phyloP scores from a whole-genome alignment of 2,113 vertebrate genomes.

The Hypanus sabinus region DNA sequence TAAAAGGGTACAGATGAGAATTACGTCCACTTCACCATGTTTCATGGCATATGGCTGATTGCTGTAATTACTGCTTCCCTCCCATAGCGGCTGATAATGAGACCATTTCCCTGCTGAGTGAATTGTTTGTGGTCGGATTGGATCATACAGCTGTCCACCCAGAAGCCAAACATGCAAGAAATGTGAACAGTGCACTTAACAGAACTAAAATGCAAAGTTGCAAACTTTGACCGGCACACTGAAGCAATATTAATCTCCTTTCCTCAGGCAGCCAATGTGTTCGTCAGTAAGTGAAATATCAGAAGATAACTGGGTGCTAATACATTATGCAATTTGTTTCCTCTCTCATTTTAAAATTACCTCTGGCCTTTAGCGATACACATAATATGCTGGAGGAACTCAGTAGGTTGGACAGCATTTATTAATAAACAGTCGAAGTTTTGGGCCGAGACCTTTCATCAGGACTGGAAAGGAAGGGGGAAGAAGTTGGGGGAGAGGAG shows the following conservation, averaged over 20 bases:
- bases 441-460: too few relatives aligned
- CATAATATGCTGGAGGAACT: too few relatives aligned
- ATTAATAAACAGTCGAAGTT: too few relatives aligned
- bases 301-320: neutral
- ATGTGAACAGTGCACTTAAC: neutral
- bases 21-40: neutral
- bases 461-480: too few relatives aligned
- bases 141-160: neutral
- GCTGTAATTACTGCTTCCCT: neutral
- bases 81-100: neutral
- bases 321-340: neutral
- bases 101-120: neutral
- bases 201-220: neutral
- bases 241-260: neutral
- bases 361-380: neutral
- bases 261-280: neutral
- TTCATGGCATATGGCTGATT: neutral
- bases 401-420: too few relatives aligned
- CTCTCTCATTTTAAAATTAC: neutral
- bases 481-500: too few relatives aligned
- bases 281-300: neutral
- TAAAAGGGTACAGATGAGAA: neutral
- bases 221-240: too few relatives aligned
- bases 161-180: neutral
- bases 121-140: neutral